A percentile compares a stretch with the other conserved stretches of the same genome.
Evolutionary conservation across 2,888 invertebrate genomes (phyloP).

Genomic region (Bimastos eiseni): DNA sequence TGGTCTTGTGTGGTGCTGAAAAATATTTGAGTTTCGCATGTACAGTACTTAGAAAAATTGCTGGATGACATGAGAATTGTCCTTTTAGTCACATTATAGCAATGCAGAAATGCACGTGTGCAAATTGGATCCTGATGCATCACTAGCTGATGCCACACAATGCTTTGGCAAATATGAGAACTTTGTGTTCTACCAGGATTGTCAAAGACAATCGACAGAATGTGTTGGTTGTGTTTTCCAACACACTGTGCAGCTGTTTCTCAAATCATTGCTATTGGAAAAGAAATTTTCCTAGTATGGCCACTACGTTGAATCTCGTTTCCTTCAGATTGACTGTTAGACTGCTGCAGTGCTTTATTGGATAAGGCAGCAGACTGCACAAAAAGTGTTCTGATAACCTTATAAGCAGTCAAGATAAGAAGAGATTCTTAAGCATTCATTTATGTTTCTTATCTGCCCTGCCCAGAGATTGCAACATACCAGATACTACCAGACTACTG

Average conservation of each 20-base stretch:
- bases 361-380: not conserved
- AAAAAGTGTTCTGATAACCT: not conserved
- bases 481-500: not conserved
- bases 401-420: not conserved
- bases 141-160: not conserved
- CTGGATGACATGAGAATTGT: no score
- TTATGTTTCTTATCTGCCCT: not conserved
- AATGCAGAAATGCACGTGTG: not conserved
- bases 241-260: not conserved
- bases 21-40: not conserved
- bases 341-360: not conserved
- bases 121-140: not conserved
- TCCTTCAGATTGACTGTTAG: slow-evolving; percentile 9
- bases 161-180: not conserved
- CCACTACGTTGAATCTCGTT: not conserved
- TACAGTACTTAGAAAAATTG: not conserved
- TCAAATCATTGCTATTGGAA: not conserved
- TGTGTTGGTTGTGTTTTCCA: not conserved
- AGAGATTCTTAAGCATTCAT: slow-evolving; percentile 4
- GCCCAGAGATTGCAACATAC: not conserved
- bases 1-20: no score
- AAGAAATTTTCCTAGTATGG: not conserved
- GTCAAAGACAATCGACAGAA: not conserved
- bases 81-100: not conserved
- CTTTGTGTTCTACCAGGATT: not conserved